Conservation (phyloP, 2,113 vertebrate genomes). For the Zosterops pallidus region DNA sequence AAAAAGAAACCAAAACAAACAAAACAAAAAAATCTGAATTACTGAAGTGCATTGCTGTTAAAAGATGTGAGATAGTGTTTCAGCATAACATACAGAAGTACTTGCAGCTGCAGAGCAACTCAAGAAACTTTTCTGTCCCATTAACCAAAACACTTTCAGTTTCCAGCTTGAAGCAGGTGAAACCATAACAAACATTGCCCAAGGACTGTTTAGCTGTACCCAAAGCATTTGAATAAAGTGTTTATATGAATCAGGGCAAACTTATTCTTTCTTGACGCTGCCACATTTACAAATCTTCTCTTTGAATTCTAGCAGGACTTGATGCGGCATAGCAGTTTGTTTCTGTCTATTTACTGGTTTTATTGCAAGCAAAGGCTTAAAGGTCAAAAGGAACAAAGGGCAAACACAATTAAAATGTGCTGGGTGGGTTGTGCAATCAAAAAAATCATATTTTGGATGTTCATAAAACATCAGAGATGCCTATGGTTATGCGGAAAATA, state of each 20-base stretch:
- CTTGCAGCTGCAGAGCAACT: neutral
- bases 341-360: neutral
- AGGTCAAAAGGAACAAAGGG: neutral
- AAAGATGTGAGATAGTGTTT: neutral
- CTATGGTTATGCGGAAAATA: neutral
- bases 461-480: neutral
- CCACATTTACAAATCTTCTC: neutral
- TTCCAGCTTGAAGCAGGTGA: constrained; percentile 31
- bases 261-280: neutral
- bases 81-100: neutral
- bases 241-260: constrained; percentile 9
- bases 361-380: neutral
- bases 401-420: constrained; percentile 20
- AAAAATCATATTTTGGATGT: neutral
- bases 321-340: neutral
- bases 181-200: constrained; percentile 56
- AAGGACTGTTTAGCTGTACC: constrained; percentile 32
- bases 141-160: constrained; percentile 19
- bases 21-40: neutral
- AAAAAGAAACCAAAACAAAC: neutral
- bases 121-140: neutral
- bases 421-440: neutral
- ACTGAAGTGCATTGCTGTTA: neutral
- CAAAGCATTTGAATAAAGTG: constrained; percentile 38
- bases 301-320: neutral